Conservation (phyloP, 2,797 vertebrate species). For the Hippopotamyrus pictus region DNA sequence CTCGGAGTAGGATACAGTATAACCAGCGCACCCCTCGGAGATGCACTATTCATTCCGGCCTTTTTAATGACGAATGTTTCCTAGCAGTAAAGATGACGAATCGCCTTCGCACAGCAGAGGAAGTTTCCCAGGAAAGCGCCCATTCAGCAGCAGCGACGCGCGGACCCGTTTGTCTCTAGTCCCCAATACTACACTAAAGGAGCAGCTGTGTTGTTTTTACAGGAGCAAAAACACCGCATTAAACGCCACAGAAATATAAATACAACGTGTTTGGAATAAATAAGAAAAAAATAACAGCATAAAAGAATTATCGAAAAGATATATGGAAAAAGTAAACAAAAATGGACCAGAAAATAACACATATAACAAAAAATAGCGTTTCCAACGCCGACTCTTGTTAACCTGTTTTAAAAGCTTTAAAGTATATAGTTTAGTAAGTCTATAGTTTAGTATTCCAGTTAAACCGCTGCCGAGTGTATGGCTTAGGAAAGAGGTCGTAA, state of each 20-base stretch:
- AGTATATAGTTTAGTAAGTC: not conserved
- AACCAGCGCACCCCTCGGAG: not conserved
- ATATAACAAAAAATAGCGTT: not conserved
- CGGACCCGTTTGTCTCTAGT: not conserved
- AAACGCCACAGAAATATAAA: not conserved
- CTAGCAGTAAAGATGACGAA: conserved; percentile 16
- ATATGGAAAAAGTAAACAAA: not conserved
- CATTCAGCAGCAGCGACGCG: not conserved
- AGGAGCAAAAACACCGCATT: not conserved
- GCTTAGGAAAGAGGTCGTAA: not conserved
- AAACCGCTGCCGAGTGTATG: not conserved
- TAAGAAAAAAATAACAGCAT: not conserved
- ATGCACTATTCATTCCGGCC: not conserved
- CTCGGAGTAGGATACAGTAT: not conserved
- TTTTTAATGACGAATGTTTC: conserved; percentile 25
- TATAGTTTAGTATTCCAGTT: not conserved
- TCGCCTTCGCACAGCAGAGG: conserved; percentile 3
- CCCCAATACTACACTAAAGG: not conserved
- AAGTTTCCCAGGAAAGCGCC: conserved; percentile 8
- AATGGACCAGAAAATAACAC: not conserved
- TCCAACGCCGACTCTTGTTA: not conserved
- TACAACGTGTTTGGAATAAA: not conserved
- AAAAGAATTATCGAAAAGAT: not conserved
- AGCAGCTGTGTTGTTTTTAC: not conserved
- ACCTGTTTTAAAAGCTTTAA: not conserved